Conservation (phyloP, 2,113 vertebrate species). For the Tylochromis polylepis region DNA sequence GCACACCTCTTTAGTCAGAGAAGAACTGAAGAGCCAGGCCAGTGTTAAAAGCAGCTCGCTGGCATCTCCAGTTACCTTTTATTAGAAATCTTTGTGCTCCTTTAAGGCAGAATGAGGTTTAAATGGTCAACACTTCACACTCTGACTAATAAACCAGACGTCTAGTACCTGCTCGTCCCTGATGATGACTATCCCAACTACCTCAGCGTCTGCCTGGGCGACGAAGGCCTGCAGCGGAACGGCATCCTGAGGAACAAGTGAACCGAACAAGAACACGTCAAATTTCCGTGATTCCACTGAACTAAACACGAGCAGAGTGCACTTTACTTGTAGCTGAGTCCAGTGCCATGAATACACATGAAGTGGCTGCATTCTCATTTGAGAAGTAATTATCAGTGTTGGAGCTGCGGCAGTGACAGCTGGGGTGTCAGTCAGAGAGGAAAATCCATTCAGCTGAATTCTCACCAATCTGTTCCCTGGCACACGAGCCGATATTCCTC, state of each 20-base stretch:
- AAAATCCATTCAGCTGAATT: conserved; percentile 31
- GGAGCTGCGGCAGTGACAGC: conserved; percentile 49
- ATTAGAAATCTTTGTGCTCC: neutral
- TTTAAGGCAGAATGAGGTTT: neutral
- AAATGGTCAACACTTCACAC: neutral
- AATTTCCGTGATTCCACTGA: neutral
- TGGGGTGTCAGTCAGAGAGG: conserved; percentile 46
- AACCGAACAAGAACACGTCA: neutral
- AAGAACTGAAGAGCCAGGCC: neutral
- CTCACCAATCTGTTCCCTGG: conserved; percentile 58
- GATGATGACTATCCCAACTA: conserved; percentile 81
- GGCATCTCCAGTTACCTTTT: neutral
- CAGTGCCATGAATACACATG: conserved; percentile 21
- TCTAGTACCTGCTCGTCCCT: conserved; percentile 84
- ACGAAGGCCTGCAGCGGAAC: conserved; percentile 80
- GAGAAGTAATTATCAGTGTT: conserved; percentile 47
- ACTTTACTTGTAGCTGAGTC: neutral
- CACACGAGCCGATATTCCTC: neutral
- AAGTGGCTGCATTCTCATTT: conserved; percentile 23
- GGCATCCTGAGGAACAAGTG: conserved; percentile 71
- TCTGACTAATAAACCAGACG: neutral
- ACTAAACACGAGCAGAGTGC: neutral
- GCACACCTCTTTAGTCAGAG: neutral
- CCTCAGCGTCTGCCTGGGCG: conserved; percentile 71
- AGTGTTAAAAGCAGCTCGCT: neutral